These are phyloP conservation scores for Timandra comae DNA, from an alignment of 2,888 invertebrate species.

Conservation along the genomic window DNA sequence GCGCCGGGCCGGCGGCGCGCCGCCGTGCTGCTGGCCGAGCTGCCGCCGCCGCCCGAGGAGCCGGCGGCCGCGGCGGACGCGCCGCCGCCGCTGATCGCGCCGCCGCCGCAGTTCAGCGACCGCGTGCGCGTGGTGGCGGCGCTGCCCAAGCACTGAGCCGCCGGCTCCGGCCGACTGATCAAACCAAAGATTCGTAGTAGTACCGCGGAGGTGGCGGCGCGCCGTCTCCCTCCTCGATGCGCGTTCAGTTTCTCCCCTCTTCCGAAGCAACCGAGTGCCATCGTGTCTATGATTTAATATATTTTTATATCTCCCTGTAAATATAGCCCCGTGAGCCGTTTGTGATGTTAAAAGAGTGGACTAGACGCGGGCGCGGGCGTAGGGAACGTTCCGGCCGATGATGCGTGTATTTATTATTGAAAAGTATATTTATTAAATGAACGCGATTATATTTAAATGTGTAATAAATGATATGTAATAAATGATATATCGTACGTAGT, in stretches of 20 bases:
- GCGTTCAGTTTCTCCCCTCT: constrained; percentile 46
- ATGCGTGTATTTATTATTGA: constrained; percentile 20
- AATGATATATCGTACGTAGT: too few relatives aligned
- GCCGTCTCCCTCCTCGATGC: constrained; percentile 52
- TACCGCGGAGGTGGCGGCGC: constrained; percentile 89
- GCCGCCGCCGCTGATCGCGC: constrained; percentile 81
- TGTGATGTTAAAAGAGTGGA: constrained; percentile 54
- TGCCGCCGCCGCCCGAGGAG: constrained; percentile 88
- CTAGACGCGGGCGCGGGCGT: constrained; percentile 32
- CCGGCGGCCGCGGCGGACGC: constrained; percentile 53
- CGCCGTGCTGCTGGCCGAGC: constrained; percentile 84
- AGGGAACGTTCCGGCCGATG: constrained; percentile 61
- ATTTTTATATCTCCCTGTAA: constrained; percentile 66
- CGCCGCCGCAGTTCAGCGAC: constrained; percentile 95
- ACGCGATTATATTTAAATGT: constrained; percentile 34
- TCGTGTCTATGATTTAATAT: constrained; percentile 66
- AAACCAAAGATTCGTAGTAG: constrained; percentile 75
- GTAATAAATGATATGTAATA: constrained; percentile 33
- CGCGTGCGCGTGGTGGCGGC: constrained; percentile 90
- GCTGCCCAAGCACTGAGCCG: constrained; percentile 82
- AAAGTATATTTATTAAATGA: constrained; percentile 32
- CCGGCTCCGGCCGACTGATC: constrained; percentile 42
- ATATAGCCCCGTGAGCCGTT: constrained; percentile 49
- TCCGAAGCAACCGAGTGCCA: constrained; percentile 73
- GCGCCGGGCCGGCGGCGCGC: constrained; percentile 64